Conservation (phyloP, 2,113 vertebrate genomes). For the Apodemus speciosus region DNA sequence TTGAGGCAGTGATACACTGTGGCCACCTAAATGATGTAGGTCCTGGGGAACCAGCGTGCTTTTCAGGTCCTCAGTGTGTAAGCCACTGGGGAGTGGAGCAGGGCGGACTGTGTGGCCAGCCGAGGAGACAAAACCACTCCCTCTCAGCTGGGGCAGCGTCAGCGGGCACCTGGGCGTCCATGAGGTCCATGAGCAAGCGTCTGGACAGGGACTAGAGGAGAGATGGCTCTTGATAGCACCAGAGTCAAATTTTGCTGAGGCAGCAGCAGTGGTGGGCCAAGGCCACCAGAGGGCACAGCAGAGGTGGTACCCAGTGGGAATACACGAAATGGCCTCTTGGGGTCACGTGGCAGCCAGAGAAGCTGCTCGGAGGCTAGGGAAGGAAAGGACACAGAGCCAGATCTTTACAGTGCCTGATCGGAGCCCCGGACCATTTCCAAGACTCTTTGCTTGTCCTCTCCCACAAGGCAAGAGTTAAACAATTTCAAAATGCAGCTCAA, state of each 20-base stretch:
- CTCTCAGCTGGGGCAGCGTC: not conserved
- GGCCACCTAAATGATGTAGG: not conserved
- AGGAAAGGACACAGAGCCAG: not conserved
- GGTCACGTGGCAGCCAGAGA: not conserved
- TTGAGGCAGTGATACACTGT: not conserved
- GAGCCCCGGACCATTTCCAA: conserved; percentile 38
- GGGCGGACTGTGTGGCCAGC: fast-evolving
- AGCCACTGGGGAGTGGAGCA: not conserved
- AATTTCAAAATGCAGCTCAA: conserved; percentile 56
- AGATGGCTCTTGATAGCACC: not conserved
- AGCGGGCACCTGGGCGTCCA: not conserved
- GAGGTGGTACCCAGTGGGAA: not conserved
- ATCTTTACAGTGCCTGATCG: not conserved
- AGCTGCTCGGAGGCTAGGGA: not conserved
- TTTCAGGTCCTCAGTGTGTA: not conserved
- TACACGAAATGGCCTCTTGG: not conserved
- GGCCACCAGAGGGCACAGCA: conserved; percentile 55
- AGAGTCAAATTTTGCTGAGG: not conserved
- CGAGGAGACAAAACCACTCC: not conserved
- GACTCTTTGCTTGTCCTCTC: conserved; percentile 43
- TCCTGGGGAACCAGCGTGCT: not conserved
- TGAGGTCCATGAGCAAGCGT: too few relatives aligned
- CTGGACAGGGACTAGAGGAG: not conserved
- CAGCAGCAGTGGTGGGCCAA: not conserved
- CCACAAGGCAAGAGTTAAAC: conserved; percentile 39